Evolutionary conservation across 2,888 invertebrate species (phyloP), one percentile per base, ranked within the genome.

Genomic region (Eupsilia transversa): DNA sequence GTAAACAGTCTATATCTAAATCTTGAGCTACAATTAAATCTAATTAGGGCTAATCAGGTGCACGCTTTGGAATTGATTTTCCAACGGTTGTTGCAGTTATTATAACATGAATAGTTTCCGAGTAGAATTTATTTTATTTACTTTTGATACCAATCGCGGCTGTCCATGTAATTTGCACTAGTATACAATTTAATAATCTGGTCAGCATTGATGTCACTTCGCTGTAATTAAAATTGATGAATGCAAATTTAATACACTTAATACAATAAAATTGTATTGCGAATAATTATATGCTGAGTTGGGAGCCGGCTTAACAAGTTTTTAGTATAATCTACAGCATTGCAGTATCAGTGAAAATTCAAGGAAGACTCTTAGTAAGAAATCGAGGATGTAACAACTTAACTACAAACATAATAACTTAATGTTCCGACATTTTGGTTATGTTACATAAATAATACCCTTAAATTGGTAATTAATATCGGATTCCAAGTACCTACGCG

Each of bases 191-290:
- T 17, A 64, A 68, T 56, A 61, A 76, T 68, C n/a, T 67, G 59
- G 59, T 67, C 52, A 54, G 52, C 35, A 54, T 56, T 60, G 67
- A 76, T 41, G 68, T n/a, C 52, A 60, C 30, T 60, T 46, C 12
- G 46, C n/a, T 54, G n/a, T 56, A 54, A 76, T 76, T 76, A 54
- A 67, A 76, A 76, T 61, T 67, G 52, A 67, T 76, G 30, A 60
- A 75, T 59, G 35, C 30, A 75, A 66, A 75, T 75, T 75, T 54
- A 65, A 75, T 60, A 43, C 27, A 43, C 52, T 59, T 46, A 52
- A 43, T 54, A 67, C 52, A 76, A 60, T 54, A 67, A 43, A 76
- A 60, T 54, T 33, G 7, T 66, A 46, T 38, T 67, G 35, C n/a
- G 52, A 60, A 46, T 75, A 67, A 67, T 75, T 75, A 35, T 54